A percentile compares a stretch with the other conserved stretches of the same genome.
Evolutionary conservation across 64 coral and sea anemone species (phyloP).

Genomic region (Montipora capricornis): DNA sequence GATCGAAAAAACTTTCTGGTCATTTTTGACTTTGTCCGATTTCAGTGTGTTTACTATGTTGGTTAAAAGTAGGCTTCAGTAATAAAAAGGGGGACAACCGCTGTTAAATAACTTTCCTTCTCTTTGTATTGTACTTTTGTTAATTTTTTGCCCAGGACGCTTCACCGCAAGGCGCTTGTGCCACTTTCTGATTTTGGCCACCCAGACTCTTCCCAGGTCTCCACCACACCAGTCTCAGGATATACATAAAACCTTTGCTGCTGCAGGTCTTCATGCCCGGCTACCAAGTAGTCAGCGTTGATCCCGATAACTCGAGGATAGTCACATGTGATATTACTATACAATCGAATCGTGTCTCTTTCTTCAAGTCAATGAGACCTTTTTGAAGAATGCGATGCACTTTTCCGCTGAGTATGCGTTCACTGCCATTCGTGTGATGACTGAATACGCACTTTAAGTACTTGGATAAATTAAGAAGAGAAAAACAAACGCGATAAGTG

Average conservation of each 20-base stretch:
- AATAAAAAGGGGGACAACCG: too few relatives aligned
- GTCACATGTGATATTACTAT: slow-evolving; percentile 28
- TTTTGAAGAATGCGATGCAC: slow-evolving; percentile 9
- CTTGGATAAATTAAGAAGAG: not conserved
- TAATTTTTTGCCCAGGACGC: not conserved
- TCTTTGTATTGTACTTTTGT: not conserved
- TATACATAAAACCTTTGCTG: slow-evolving; percentile 3
- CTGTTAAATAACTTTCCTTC: slow-evolving; percentile 15
- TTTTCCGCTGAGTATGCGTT: not conserved
- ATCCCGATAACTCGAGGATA: slow-evolving; percentile 14
- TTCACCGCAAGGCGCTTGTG: not conserved
- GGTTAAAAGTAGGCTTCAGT: too few relatives aligned
- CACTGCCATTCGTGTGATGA: not conserved
- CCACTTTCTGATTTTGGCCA: slow-evolving; percentile 41
- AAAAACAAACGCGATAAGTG: not conserved
- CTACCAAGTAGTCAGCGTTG: slow-evolving; percentile 12
- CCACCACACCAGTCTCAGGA: not conserved
- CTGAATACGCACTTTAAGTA: slow-evolving; percentile 4
- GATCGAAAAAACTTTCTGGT: too few relatives aligned
- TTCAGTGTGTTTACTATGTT: too few relatives aligned
- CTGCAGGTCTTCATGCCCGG: not conserved
- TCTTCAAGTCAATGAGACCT: slow-evolving; percentile 11
- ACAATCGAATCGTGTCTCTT: not conserved
- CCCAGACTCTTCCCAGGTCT: slow-evolving; percentile 35
- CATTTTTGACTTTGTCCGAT: too few relatives aligned